Conservation (phyloP, 2,888 invertebrate genomes). For the Pherbina coryleti region DNA sequence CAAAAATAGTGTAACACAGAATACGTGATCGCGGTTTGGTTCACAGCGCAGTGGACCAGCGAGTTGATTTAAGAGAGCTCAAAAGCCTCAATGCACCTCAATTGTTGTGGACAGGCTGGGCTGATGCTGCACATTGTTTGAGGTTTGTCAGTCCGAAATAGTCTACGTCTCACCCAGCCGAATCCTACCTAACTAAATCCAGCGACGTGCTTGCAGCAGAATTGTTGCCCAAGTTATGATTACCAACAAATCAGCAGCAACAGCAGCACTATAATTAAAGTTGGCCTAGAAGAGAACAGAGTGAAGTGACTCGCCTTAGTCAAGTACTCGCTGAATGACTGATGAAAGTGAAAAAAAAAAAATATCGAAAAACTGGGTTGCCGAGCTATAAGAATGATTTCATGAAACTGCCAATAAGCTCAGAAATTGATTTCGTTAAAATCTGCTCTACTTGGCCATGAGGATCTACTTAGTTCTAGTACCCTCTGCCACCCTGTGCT, state of each 20-base stretch:
- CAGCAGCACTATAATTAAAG: constrained; percentile 33
- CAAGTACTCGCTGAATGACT: not conserved
- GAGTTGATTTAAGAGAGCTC: not conserved
- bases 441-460: not conserved
- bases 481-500: not conserved
- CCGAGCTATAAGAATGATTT: not conserved
- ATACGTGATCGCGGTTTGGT: constrained; percentile 62
- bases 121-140: not conserved
- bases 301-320: not conserved
- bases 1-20: constrained; percentile 69
- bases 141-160: not conserved
- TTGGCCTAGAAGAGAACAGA: constrained; percentile 5
- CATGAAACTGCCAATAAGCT: too few species aligned
- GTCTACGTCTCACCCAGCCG: not conserved
- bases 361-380: not conserved
- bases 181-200: not conserved
- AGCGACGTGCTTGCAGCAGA: constrained; percentile 5
- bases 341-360: not conserved
- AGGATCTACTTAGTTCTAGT: not conserved
- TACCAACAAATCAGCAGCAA: constrained; percentile 20
- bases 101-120: too few species aligned
- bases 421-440: not conserved
- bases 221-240: constrained; percentile 30
- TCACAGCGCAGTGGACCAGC: constrained; percentile 2
- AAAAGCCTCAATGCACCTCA: not conserved